A percentile compares a stretch with the other conserved stretches of the same genome.
phyloP scores from a whole-genome alignment of 2,888 invertebrate genomes.

The Eupelmus urozonus region DNA sequence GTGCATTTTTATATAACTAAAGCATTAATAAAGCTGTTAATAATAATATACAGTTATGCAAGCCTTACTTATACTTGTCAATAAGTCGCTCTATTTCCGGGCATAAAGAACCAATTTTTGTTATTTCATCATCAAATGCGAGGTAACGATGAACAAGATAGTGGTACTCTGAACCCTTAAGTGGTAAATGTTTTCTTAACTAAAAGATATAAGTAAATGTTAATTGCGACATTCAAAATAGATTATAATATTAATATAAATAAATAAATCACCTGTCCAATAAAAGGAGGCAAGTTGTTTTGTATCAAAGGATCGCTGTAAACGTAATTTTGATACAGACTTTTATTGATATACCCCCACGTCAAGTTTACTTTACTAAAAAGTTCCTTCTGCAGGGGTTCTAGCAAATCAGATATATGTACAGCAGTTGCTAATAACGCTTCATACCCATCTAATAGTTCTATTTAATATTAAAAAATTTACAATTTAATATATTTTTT shows the following conservation, averaged over 20 bases:
- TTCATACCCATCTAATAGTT: conserved; percentile 82
- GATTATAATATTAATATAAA: too few species aligned
- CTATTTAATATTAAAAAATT: conserved; percentile 68
- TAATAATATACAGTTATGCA: not conserved
- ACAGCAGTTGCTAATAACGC: conserved; percentile 82
- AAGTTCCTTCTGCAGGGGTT: conserved; percentile 81
- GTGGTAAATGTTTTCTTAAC: conserved; percentile 71
- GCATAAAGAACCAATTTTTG: conserved; percentile 79
- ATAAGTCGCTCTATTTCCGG: conserved; percentile 80
- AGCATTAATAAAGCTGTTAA: too few species aligned
- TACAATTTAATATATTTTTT: not conserved
- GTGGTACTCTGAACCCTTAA: conserved; percentile 74
- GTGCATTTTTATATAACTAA: not conserved
- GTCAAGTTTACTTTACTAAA: conserved; percentile 82
- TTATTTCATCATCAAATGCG: conserved; percentile 81
- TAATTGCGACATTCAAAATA: not conserved
- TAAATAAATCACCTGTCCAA: conserved; percentile 78
- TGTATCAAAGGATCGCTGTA: conserved; percentile 80
- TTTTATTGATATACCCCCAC: conserved; percentile 84
- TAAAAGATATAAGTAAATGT: conserved; percentile 53
- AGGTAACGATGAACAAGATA: conserved; percentile 79
- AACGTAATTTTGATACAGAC: conserved; percentile 81
- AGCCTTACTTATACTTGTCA: conserved; percentile 76
- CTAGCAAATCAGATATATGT: conserved; percentile 80
- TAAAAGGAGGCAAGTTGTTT: conserved; percentile 79